A percentile compares a stretch with the other conserved stretches of the same genome.
Conservation (phyloP, 1,140 invertebrate genomes). For the Neodiprion lecontei region DNA sequence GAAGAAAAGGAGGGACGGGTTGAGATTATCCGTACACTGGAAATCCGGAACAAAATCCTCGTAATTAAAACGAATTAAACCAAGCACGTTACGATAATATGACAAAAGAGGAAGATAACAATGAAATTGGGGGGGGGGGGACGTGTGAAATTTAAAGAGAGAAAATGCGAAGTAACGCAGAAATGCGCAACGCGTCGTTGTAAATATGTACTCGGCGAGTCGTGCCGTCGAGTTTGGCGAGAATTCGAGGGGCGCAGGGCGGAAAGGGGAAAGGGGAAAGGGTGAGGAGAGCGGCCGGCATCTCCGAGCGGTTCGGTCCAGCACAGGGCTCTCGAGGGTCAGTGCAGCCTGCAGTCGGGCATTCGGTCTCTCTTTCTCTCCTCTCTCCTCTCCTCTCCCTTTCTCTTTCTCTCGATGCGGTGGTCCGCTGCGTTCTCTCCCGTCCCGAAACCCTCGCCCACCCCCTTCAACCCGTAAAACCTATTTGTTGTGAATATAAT, state of each 20-base stretch:
- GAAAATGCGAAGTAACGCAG: not conserved
- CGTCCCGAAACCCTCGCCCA: not conserved
- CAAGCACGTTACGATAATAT: slow-evolving; percentile 3
- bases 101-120: slow-evolving; percentile 24
- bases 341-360: not conserved
- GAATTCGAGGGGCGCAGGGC: not conserved
- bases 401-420: slow-evolving; percentile 3
- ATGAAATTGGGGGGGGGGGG: slow-evolving; percentile 6
- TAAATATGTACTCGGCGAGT: too few species aligned
- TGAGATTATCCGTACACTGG: too few species aligned
- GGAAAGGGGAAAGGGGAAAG: not conserved
- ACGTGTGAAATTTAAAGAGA: slow-evolving; percentile 3
- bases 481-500: slow-evolving; percentile 57
- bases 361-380: not conserved
- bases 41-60: too few species aligned
- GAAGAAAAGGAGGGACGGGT: slow-evolving; percentile 25
- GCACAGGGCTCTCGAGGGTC: not conserved
- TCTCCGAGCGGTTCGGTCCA: not conserved
- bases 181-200: too few species aligned
- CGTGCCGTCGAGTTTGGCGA: not conserved
- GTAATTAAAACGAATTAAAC: not conserved
- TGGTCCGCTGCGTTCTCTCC: not conserved
- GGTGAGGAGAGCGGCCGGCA: not conserved
- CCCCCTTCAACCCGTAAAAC: slow-evolving; percentile 4
- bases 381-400: not conserved